Conservation (phyloP, 2,797 vertebrate species). For the Hippoglossus hippoglossus region DNA sequence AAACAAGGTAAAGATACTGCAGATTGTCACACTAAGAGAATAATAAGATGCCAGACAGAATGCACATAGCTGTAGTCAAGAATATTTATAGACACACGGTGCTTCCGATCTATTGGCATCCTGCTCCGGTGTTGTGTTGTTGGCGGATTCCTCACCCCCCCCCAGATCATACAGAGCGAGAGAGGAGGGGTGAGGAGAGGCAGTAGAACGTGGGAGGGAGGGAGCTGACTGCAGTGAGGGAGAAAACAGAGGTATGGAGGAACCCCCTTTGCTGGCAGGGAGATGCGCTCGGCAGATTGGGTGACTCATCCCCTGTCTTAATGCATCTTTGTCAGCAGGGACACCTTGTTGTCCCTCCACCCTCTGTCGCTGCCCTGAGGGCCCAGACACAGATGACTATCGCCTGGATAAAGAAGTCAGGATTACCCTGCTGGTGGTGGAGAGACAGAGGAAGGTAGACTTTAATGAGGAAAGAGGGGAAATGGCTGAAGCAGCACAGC, state of each 20-base stretch:
- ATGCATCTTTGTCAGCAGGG: conserved; percentile 69
- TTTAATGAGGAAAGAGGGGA: conserved; percentile 4
- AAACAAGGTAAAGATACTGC: not conserved
- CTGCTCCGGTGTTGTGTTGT: conserved; percentile 40
- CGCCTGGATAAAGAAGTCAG: conserved; percentile 39
- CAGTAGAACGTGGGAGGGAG: conserved; percentile 9
- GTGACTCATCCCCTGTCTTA: conserved; percentile 74
- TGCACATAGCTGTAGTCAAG: conserved; percentile 5
- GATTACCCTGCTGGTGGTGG: conserved; percentile 21
- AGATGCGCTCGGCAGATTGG: conserved; percentile 59
- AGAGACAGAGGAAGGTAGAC: not conserved
- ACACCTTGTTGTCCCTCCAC: conserved; percentile 56
- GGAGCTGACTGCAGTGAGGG: conserved; percentile 50
- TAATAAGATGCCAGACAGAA: conserved; percentile 3
- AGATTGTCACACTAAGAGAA: not conserved
- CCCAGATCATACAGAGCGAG: conserved; percentile 13
- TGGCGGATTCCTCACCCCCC: conserved; percentile 33
- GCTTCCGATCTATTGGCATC: conserved; percentile 48
- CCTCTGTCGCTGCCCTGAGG: conserved; percentile 19
- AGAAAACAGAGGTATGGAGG: conserved; percentile 71
- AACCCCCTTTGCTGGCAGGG: conserved; percentile 73
- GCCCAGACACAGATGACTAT: conserved; percentile 46
- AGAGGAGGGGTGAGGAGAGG: not conserved
- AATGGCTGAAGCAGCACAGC: conserved; percentile 12
- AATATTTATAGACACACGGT: conserved; percentile 41